A percentile compares a stretch with the other conserved stretches of the same genome.
phyloP scores from a whole-genome alignment of 2,113 vertebrate genomes.

The Ardeotis arabs region DNA sequence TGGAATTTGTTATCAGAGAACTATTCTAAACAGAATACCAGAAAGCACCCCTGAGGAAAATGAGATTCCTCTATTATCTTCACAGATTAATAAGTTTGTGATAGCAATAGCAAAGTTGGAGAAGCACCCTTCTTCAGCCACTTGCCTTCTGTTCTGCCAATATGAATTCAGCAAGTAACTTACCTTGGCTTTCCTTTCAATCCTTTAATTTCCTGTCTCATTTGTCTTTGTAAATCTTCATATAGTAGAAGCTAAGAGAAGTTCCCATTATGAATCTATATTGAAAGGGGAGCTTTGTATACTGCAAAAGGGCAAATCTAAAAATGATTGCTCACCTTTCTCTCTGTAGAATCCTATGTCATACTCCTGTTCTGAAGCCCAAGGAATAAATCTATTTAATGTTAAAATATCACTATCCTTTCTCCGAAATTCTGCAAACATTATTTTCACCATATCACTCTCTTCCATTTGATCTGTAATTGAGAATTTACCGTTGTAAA shows the following conservation, averaged over 20 bases:
- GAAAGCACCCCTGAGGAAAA: conserved; percentile 2
- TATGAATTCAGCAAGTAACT: conserved; percentile 6
- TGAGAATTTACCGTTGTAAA: not conserved
- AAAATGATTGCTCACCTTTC: not conserved
- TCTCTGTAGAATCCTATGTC: not conserved
- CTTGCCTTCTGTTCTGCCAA: not conserved
- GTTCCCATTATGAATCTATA: not conserved
- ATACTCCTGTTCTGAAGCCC: not conserved
- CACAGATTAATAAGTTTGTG: not conserved
- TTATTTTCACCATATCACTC: not conserved
- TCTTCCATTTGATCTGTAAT: not conserved
- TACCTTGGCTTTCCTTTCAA: conserved; percentile 3
- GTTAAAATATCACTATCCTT: not conserved
- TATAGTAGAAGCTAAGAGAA: not conserved
- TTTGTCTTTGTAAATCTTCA: conserved; percentile 59
- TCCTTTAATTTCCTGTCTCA: conserved; percentile 52
- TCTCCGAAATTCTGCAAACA: not conserved
- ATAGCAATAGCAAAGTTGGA: not conserved
- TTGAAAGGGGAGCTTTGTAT: not conserved
- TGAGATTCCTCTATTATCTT: not conserved
- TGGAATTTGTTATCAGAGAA: not conserved
- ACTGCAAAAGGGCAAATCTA: not conserved
- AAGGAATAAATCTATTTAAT: not conserved
- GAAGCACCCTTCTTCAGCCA: not conserved
- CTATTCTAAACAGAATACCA: not conserved